Evolutionary conservation across 2,888 invertebrate genomes (phyloP), one percentile per base, ranked within the genome.

Genomic region (Unio delphinus): DNA sequence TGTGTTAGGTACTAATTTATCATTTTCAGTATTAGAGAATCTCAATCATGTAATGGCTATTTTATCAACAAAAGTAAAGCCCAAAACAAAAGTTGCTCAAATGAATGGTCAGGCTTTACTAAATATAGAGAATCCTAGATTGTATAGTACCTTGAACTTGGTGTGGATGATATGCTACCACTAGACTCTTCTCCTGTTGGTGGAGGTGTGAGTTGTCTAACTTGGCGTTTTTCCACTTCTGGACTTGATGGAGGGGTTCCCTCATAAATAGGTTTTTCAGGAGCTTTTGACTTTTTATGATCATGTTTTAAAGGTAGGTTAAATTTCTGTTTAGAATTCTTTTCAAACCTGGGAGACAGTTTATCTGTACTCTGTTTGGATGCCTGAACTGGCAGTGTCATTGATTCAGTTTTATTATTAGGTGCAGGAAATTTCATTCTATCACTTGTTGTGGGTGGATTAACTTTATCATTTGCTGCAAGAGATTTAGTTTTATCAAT

Each of bases 171-270:
- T 11, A 66, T 56, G 60, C 67, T 62, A 64, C 70, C 72, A 45
- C 68, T 67, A 55, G 70, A 68, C 30, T 67, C 68, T 15, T 69
- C 69, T 54, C 72, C 76, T 54, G 69, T 63, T 17, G 65, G 65
- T n/a, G 85, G 85, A 20, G 86, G 87, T 26, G 86, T 86, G 60
- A 86, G 78, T 60, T 84, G 75, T 69, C 84, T 70, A 61, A 80
- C 75, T 57, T 69, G 70, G 20, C 70, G 62, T 55, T 82, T 81
- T 55, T 80, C 77, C 20, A 81, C 77, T 63, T 82, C 82, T 6
- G 87, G 86, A 0, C 87, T 84, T 8, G 84, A 72, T 2, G 86
- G 86, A 17, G 86, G 87, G 20, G 86, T 86, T 2, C 87, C 86
- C 65, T 83, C 76, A 75, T 87, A 87, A 17, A 84, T 73, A 3